Base-by-base conservation (phyloP, 1,140 invertebrate genomes). In the Drosophila watanabei region DNA sequence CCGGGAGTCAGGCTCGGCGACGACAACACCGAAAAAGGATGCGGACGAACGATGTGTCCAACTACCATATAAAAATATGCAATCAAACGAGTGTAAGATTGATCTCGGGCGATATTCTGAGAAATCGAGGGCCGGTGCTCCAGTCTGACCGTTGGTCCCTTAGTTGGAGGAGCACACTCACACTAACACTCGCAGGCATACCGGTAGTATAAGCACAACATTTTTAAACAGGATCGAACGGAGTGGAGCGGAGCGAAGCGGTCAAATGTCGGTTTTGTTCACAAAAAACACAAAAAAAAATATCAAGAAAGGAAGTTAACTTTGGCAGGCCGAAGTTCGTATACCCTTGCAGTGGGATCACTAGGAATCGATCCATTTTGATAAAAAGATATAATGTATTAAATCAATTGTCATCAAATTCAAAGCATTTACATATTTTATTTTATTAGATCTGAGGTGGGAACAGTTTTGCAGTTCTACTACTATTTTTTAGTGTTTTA, bases 41-140 rank as follows among this genome's bases (percentile, higher is more conserved):
- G 85, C 60, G 65, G 76, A 59, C 63, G 79, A 86, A 77, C 82
- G 86, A 90, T 89, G 79, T 89, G 79, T 52, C 69, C 86, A 82
- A 86, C 86, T 85, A 89, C 86, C 82, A 82, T 86, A 90, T 90
- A 90, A 90, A 89, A 89, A 89, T 89, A 86, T 90, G 82, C 86
- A 90, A 89, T 90, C 86, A 86, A 78, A 82, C 62, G 75, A 81
- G 62, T 79, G 59, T 90, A 80, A 89, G 85, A 90, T 90, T 90
- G 86, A 89, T 89, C 82, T 89, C 79, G 71, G 76, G 65, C 76
- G 86, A 90, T 90, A 80, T 89, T 89, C 86, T 79, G 62, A 79
- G 86, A 89, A 89, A 82, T 65, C 54, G 57, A 59, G 68, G 84
- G 52, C 60, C 57, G 28, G 54, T 72, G 52, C 45, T 64, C 33